Evolutionary conservation across 2,797 vertebrate species (phyloP), one percentile per base, ranked within the genome.

Genomic region (Pseudocheirus occidentalis): DNA sequence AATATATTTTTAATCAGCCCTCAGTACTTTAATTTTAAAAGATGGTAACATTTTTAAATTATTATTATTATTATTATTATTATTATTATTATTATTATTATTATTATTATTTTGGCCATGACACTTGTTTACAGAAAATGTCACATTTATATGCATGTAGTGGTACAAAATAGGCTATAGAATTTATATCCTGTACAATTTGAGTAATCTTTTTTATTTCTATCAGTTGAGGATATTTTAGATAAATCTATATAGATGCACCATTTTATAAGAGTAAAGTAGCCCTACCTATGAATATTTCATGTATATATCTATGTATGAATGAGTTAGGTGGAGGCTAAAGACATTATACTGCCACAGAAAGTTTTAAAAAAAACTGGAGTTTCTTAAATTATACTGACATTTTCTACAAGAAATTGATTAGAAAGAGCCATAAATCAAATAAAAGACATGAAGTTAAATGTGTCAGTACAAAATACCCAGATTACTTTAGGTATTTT

Each of bases 1-100:
- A 13, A 97, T 1, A 3, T 93, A 95, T 96, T 98, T 97, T 97
- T 98, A 97, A 98, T 95, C 95, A 96, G 57, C 90, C 96, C 92
- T 95, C 96, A 90, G 95, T 94, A 18, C 95, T 95, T 24, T 62
- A 97, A 95, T 96, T 97, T 90, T 94, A 95, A 52, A 95, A 94
- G 57, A 6, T 92, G 96, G 95, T 5, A n/a, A 62, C 31, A 29
- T 29, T 31, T 31, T 58, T 29, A 29, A 34, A 87, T 92, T 81
- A 93, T 95, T 97, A 96, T 97, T 96, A 96, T 55, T 93, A 96
- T 97, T 96, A 96, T 55, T 93, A 96, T 97, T 96, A 96, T 55
- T 93, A 96, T 97, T 96, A 96, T 55, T 93, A 87, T 92, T 81
- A 93, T 95, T 97, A 87, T 92, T 81, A 93, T 95, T 97, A 87